Conservation (phyloP, 2,113 vertebrate species). For the Halichoeres trimaculatus region DNA sequence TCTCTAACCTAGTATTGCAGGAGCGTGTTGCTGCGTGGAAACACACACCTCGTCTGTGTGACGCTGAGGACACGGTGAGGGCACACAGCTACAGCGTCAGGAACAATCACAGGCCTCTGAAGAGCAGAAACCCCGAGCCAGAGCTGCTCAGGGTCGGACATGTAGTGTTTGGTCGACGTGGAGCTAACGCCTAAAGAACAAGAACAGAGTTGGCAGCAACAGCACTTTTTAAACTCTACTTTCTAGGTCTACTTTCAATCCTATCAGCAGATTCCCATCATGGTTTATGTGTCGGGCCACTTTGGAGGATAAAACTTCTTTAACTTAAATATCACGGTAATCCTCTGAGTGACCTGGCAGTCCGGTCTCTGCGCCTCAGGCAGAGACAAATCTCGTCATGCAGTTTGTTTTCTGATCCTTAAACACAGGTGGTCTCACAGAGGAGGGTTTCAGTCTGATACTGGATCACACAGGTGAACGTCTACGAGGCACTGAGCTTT, state of each 20-base stretch:
- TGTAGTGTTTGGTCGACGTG: constrained; percentile 53
- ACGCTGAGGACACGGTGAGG: constrained; percentile 34
- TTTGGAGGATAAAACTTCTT: constrained; percentile 19
- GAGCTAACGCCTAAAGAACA: constrained; percentile 39
- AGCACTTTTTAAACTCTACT: constrained; percentile 14
- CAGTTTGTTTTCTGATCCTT: constrained; percentile 18
- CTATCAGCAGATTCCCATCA: not conserved
- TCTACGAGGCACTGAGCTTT: constrained; percentile 45
- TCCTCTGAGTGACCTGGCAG: constrained; percentile 24
- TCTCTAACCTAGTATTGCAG: constrained; percentile 68
- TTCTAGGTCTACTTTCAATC: constrained; percentile 12
- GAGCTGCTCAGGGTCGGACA: constrained; percentile 3
- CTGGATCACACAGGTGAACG: constrained; percentile 43
- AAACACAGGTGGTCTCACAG: no score
- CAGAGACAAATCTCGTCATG: constrained; percentile 31
- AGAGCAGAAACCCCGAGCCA: constrained; percentile 3
- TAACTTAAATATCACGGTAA: not conserved
- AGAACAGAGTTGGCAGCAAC: constrained; percentile 18
- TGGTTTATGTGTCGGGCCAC: not conserved
- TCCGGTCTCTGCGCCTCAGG: constrained; percentile 14
- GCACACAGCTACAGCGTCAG: constrained; percentile 30
- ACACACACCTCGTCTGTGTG: constrained; percentile 23
- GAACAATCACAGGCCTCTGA: constrained; percentile 57
- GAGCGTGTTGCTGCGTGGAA: constrained; percentile 37
- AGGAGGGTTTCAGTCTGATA: no score